Evolutionary conservation across 2,797 vertebrate species (phyloP).

Genomic region (Smutsia temminckii): DNA sequence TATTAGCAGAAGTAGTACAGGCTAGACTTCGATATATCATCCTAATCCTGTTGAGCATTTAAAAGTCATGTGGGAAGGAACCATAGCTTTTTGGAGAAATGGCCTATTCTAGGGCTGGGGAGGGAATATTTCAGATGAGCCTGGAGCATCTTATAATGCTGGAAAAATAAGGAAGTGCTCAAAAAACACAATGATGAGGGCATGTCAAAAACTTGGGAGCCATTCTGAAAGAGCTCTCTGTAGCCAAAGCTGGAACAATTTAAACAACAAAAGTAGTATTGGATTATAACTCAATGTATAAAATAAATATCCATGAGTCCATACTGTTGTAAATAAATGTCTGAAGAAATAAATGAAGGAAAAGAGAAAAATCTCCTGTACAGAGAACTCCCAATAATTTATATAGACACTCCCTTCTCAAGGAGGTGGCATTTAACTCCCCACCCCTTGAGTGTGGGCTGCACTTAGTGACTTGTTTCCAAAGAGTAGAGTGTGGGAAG

Average conservation of each 20-base stretch:
- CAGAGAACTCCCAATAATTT: slow-evolving; percentile 29
- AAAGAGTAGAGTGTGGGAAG: neutral
- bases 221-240: neutral
- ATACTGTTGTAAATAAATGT: slow-evolving; percentile 18
- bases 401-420: neutral
- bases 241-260: neutral
- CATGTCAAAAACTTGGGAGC: neutral
- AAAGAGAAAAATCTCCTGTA: neutral
- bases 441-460: neutral
- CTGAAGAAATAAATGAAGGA: neutral
- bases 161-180: slow-evolving; percentile 46
- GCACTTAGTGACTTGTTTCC: neutral
- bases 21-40: neutral
- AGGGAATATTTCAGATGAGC: neutral
- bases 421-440: neutral
- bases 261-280: slow-evolving; percentile 22
- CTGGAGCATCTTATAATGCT: neutral
- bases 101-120: neutral
- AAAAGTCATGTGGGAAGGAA: neutral
- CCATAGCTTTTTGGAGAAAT: neutral
- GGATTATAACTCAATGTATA: slow-evolving; percentile 14
- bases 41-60: neutral
- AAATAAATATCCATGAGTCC: neutral
- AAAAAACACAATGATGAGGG: neutral
- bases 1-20: slow-evolving; percentile 30